Evolutionary conservation across 2,113 vertebrate species (phyloP), one percentile per base, ranked within the genome.

Genomic region (Mugil cephalus): DNA sequence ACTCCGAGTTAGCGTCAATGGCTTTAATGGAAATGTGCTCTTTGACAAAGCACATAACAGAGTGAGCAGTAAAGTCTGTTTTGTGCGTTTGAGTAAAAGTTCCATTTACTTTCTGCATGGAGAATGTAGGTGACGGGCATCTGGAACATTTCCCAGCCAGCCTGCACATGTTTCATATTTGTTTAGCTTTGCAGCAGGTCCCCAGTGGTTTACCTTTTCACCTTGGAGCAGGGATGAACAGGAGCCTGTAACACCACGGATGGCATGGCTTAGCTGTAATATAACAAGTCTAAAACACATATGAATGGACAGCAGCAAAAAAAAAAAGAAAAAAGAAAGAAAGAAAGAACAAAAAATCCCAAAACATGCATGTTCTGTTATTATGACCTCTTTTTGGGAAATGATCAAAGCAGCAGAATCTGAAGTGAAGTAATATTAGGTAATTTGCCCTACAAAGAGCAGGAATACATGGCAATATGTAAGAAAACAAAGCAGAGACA

Each of bases 1-100:
- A 75, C 76, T 85, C 81, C 75, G 69, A 78, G 77, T 76, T 86
- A 47, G 62, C 52, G 53, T 86, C 77, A 45, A 8, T 39, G 74
- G 59, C 66, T 48, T 59, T 73, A 77, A 85, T 85, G 83, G 79
- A 88, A 79, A 89, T 69, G 82, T 69, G 72, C 65, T 64, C 76
- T 62, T 79, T 71, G 56, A 73, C 66, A 81, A 66, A 84, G 65
- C 42, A 55, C 48, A 38, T 8, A 21, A 65, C 47, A 34, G 54
- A 35, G 40, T 9, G 67, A 73, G 63, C 38, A n/a, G 1, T 15
- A 6, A 61, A 36, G 76, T 34, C 50, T 34, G 18, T 42, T 67
- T 21, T 46, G 36, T 68, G 35, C 18, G 4, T 50, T 34, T 21
- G 8, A 50, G 45, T n/a, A n/a, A 60, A 72, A 55, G 64, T 45